These are phyloP conservation scores for Onychostruthus taczanowskii DNA, from an alignment of 2,113 vertebrate species.

Conservation along the genomic window DNA sequence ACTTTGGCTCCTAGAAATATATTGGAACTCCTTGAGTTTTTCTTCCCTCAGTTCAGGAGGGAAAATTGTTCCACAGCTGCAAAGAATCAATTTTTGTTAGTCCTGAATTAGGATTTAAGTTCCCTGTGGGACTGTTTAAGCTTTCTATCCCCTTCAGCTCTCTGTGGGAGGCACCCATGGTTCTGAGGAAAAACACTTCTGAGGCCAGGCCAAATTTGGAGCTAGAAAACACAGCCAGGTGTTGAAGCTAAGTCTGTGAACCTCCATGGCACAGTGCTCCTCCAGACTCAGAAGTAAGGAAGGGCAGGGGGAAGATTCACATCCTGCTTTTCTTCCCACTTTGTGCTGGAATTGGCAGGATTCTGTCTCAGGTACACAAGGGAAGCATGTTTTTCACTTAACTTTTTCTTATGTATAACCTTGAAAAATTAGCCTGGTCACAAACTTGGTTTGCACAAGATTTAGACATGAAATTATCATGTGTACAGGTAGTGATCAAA, in stretches of 20 bases:
- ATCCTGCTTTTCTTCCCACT: neutral
- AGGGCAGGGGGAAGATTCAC: neutral
- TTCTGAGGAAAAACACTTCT: slow-evolving; percentile 24
- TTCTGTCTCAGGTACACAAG: neutral
- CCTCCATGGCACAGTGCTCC: neutral
- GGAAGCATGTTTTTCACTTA: neutral
- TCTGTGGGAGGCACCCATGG: slow-evolving; percentile 37
- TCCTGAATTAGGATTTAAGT: slow-evolving; percentile 57
- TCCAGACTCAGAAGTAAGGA: neutral
- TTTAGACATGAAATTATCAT: slow-evolving; percentile 29
- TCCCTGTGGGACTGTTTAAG: slow-evolving; percentile 34
- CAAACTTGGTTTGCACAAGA: neutral
- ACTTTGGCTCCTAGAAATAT: slow-evolving; percentile 43
- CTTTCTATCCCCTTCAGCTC: slow-evolving; percentile 34
- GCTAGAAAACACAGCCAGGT: neutral
- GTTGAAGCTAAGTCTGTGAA: slow-evolving; percentile 33
- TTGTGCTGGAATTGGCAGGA: neutral
- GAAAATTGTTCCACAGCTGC: slow-evolving; percentile 34
- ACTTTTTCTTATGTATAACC: neutral
- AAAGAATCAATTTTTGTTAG: slow-evolving; percentile 49
- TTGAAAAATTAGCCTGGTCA: neutral
- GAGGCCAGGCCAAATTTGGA: neutral
- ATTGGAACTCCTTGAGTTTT: slow-evolving; percentile 14
- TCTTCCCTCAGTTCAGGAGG: slow-evolving; percentile 17
- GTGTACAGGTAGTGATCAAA: neutral